Conservation (phyloP, 2,113 vertebrate genomes). For the Rhinopomastus cyanomelas region DNA sequence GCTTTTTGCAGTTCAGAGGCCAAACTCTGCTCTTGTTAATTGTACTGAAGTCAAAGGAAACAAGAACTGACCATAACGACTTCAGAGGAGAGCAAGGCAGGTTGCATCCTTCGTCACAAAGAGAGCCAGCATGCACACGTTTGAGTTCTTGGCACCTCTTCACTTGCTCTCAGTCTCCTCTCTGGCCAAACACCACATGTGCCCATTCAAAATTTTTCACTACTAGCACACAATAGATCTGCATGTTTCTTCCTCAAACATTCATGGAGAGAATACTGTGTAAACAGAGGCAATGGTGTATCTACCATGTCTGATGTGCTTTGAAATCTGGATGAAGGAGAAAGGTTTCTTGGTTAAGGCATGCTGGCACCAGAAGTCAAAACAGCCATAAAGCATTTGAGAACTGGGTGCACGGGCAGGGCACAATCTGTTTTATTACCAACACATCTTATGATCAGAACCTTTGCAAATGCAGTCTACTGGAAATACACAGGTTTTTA, state of each 20-base stretch:
- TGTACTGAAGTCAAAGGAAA: neutral
- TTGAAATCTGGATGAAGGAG: neutral
- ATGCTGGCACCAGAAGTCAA: neutral
- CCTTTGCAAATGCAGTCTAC: neutral
- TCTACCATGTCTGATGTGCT: neutral
- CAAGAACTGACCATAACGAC: neutral
- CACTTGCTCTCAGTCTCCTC: fast-evolving
- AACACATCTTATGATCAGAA: neutral
- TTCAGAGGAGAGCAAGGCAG: neutral
- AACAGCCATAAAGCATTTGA: neutral
- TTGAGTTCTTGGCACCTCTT: neutral
- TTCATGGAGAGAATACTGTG: neutral
- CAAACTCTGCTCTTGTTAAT: slow-evolving; percentile 35
- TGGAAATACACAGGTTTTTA: neutral
- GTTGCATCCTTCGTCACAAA: neutral
- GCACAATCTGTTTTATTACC: slow-evolving; percentile 9
- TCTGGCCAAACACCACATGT: slow-evolving; percentile 1
- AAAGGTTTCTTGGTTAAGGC: neutral
- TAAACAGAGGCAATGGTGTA: neutral
- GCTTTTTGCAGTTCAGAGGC: slow-evolving; percentile 20
- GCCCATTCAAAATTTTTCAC: neutral
- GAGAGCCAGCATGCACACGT: neutral
- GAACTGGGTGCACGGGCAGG: neutral
- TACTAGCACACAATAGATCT: neutral
- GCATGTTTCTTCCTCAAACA: neutral